Conservation (phyloP, 2,113 vertebrate genomes). For the Blennius ocellaris region DNA sequence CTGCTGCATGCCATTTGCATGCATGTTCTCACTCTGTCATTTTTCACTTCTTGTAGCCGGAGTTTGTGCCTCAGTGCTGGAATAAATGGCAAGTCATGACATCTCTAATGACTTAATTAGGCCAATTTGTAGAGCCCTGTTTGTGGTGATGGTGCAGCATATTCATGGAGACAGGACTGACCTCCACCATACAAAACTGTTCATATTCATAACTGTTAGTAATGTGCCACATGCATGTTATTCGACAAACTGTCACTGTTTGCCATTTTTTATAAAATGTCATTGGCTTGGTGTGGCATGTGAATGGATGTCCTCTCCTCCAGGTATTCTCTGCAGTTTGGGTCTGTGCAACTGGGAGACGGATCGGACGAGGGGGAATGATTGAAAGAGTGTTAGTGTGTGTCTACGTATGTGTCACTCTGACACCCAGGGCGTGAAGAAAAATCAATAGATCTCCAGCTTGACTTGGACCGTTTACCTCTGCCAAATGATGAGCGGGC, state of each 20-base stretch:
- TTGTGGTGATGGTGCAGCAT: conserved; percentile 20
- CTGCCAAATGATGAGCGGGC: conserved; percentile 64
- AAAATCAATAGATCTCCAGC: conserved; percentile 70
- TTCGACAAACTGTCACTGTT: conserved; percentile 37
- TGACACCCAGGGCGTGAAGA: conserved; percentile 56
- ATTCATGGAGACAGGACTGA: conserved; percentile 45
- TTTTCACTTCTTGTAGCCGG: conserved; percentile 16
- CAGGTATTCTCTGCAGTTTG: conserved; percentile 50
- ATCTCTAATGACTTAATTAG: conserved; percentile 70
- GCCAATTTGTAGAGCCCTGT: conserved; percentile 58
- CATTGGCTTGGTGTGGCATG: conserved; percentile 37
- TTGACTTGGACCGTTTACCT: conserved; percentile 67
- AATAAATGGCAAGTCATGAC: conserved; percentile 55
- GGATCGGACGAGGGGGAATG: conserved; percentile 34
- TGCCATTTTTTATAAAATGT: conserved; percentile 65
- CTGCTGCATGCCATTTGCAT: conserved; percentile 15
- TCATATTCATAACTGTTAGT: conserved; percentile 52
- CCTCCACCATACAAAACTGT: conserved; percentile 45
- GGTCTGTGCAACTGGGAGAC: conserved; percentile 22
- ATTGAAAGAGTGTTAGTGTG: conserved; percentile 47
- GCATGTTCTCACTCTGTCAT: conserved; percentile 9
- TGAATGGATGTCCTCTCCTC: conserved; percentile 60
- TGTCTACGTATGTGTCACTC: conserved; percentile 31
- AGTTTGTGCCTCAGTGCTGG: conserved; percentile 27
- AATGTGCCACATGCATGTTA: conserved; percentile 28